These are phyloP conservation scores for Heteromurus nitidus DNA, from an alignment of 2,888 invertebrate genomes.

Conservation along the genomic window DNA sequence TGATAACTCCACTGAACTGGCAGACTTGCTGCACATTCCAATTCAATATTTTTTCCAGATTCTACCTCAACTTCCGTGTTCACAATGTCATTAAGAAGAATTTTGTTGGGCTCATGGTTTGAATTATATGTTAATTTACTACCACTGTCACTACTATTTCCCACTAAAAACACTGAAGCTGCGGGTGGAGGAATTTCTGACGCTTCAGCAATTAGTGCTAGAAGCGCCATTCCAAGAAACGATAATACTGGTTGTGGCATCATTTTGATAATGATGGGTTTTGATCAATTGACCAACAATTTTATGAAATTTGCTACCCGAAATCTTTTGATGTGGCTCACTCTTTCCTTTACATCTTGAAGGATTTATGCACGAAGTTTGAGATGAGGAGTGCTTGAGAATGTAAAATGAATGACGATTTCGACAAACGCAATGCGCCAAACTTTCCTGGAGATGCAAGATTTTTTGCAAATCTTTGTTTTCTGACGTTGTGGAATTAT, in stretches of 20 bases:
- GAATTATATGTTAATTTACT: not conserved
- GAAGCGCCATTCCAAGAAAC: not conserved
- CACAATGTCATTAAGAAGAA: slow-evolving; percentile 36
- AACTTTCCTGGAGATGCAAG: no score
- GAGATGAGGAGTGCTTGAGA: no score
- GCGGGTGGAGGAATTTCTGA: slow-evolving; percentile 41
- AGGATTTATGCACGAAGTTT: no score
- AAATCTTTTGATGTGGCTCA: no score
- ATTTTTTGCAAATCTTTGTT: no score
- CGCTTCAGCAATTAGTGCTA: not conserved
- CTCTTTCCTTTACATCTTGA: no score
- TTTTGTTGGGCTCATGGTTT: not conserved
- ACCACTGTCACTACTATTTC: not conserved
- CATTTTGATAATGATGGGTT: slow-evolving; percentile 1
- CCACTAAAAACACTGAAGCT: slow-evolving; percentile 16
- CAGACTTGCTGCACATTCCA: slow-evolving; percentile 34
- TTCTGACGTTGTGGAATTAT: no score
- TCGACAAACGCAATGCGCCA: no score
- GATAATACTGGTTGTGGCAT: not conserved
- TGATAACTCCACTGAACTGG: slow-evolving; percentile 59
- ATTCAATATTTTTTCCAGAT: slow-evolving; percentile 15
- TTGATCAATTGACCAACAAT: not conserved
- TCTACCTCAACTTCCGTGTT: slow-evolving; percentile 41
- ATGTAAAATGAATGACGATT: no score
- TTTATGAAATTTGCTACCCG: not conserved